Evolutionary conservation across 2,113 vertebrate genomes (phyloP), one percentile per base, ranked within the genome.

Genomic region (Dromas ardeola): DNA sequence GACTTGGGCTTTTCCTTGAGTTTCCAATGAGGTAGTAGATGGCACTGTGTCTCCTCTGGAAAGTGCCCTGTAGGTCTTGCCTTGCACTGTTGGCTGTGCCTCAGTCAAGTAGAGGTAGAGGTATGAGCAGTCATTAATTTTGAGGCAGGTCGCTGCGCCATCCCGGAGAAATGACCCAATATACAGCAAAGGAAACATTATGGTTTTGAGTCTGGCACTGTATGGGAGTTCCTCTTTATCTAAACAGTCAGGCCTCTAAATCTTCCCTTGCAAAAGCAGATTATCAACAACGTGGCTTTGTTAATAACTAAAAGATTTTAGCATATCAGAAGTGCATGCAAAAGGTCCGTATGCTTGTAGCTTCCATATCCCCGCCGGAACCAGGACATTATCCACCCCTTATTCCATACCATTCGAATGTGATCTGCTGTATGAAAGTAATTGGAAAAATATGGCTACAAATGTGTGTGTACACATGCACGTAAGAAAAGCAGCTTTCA

Each of bases 381-480:
- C n/a, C n/a, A n/a, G n/a, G n/a, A n/a, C n/a, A n/a, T n/a, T n/a
- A n/a, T n/a, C n/a, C n/a, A n/a, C n/a, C n/a, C n/a, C n/a, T n/a
- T n/a, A n/a, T n/a, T n/a, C n/a, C n/a, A n/a, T n/a, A n/a, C n/a
- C n/a, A 1, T 14, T 88, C 21, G 40, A 92, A 84, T 25, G 52
- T 8, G 27, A 76, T 81, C 76, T 84, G 91, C 86, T 81, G 47
- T 5, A 29, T 49, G 25, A 65, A 34, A 49, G 65, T 91, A 95
- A 97, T 84, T 92, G 80, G 93, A 93, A 95, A 92, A 97, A 92
- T 21, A 42, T 65, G 88, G 73, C 47, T 47, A 38, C 62, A 93
- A 67, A 22, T 47, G 42, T 73, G 38, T 81, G 56, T 79, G 40
- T 34, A 43, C 50, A 91, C 49, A 40, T 14, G 79, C 62, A 79